A percentile compares a stretch with the other conserved stretches of the same genome.
Evolutionary conservation across 1,140 invertebrate species (phyloP).

Genomic region (Nebria ingens): DNA sequence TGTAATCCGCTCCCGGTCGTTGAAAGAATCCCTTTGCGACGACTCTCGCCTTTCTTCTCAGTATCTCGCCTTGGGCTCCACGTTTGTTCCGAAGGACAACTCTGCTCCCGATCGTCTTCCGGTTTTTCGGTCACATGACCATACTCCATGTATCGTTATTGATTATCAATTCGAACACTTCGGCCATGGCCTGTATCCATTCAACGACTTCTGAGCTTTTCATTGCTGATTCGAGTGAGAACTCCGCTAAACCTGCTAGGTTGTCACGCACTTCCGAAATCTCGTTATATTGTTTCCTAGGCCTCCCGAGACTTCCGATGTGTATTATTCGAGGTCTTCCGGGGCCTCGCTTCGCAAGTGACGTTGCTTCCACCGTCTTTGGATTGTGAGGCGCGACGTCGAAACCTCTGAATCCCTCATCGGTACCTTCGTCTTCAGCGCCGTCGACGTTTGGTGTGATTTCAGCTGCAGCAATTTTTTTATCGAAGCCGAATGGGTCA

Average conservation of each 20-base stretch:
- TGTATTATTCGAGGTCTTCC: constrained; percentile 11
- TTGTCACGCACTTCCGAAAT: constrained; percentile 32
- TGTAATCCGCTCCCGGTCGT: too few species aligned
- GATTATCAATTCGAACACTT: constrained; percentile 22
- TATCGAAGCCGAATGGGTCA: not conserved
- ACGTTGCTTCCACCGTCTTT: too few species aligned
- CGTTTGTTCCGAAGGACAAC: too few species aligned
- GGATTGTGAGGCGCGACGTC: too few species aligned
- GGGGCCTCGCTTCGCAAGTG: constrained; percentile 9
- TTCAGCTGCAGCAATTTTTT: too few species aligned
- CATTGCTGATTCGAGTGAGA: not conserved
- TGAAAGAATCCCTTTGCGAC: too few species aligned
- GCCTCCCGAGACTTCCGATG: not conserved
- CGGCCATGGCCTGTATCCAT: constrained; percentile 21
- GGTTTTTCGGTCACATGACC: too few species aligned
- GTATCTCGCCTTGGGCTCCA: too few species aligned
- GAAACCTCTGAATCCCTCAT: not conserved
- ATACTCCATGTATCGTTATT: constrained; percentile 23
- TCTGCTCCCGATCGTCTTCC: too few species aligned
- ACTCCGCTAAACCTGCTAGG: not conserved
- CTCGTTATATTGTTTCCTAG: not conserved
- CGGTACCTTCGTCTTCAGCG: too few species aligned
- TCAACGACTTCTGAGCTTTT: not conserved
- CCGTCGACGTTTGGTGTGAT: too few species aligned
- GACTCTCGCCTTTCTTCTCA: too few species aligned